Evolutionary conservation across 2,113 vertebrate species (phyloP).

Genomic region (Pogona vitticeps): DNA sequence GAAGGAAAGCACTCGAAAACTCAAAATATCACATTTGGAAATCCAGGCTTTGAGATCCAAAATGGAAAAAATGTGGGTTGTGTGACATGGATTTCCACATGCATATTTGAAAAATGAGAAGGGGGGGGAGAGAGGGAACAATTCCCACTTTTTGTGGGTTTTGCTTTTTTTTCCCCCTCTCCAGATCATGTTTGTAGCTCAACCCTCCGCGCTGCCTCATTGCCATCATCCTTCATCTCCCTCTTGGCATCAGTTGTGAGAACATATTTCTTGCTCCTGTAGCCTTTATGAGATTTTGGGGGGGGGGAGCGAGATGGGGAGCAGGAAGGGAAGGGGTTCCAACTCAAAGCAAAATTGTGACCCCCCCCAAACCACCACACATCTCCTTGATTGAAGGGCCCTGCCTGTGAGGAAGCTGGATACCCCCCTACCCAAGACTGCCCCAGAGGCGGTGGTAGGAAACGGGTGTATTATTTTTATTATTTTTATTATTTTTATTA

Average conservation of each 20-base stretch:
- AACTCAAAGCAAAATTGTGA: background rate
- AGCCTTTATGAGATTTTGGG: no score
- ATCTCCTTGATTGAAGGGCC: background rate
- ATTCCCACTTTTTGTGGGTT: background rate
- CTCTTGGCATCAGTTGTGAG: no score
- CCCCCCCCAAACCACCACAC: background rate
- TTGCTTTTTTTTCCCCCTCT: no score
- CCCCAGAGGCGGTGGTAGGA: constrained; percentile 6
- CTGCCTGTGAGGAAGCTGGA: background rate
- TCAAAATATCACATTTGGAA: constrained; percentile 18
- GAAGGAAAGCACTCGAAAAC: background rate
- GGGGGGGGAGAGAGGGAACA: background rate
- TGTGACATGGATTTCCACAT: constrained; percentile 15
- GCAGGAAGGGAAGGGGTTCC: background rate
- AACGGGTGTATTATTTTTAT: background rate
- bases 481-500: no score
- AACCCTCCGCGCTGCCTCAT: background rate
- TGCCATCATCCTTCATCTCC: no score
- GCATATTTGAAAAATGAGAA: constrained; percentile 15
- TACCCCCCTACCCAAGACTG: background rate
- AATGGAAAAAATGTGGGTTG: constrained; percentile 7
- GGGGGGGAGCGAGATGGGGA: background rate
- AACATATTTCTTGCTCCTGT: background rate
- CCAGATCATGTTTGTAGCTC: background rate
- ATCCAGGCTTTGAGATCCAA: background rate